A percentile compares a stretch with the other conserved stretches of the same genome.
Conservation (phyloP, 2,888 invertebrate genomes). For the Prostheceraeus crozeri region DNA sequence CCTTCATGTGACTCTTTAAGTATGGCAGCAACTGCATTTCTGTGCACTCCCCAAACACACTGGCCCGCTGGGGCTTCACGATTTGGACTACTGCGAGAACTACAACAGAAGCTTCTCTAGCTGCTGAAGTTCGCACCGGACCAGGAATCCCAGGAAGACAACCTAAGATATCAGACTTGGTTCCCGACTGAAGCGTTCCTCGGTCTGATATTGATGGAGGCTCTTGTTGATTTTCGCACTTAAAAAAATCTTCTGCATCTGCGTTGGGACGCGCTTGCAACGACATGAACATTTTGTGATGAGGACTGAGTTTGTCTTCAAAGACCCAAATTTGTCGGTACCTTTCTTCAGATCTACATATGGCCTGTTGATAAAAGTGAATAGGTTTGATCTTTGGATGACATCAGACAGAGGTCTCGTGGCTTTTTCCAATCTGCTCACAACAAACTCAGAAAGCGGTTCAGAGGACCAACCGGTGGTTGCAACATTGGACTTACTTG, state of each 20-base stretch:
- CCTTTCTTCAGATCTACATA: slow-evolving; percentile 30
- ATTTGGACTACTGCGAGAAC: slow-evolving; percentile 32
- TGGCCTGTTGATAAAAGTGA: slow-evolving; percentile 27
- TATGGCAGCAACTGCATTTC: slow-evolving; percentile 28
- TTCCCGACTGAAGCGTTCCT: slow-evolving; percentile 24
- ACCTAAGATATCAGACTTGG: slow-evolving; percentile 22
- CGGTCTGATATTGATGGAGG: slow-evolving; percentile 17
- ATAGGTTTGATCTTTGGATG: slow-evolving; percentile 17
- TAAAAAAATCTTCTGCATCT: slow-evolving; percentile 24
- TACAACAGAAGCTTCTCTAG: slow-evolving; percentile 19
- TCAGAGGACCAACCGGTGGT: too few species aligned
- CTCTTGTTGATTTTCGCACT: slow-evolving; percentile 15
- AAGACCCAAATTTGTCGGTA: slow-evolving; percentile 27
- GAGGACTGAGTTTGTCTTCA: slow-evolving; percentile 26
- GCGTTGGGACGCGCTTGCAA: slow-evolving; percentile 25
- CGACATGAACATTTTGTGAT: slow-evolving; percentile 33
- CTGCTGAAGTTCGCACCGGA: slow-evolving; percentile 33
- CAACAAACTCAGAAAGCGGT: slow-evolving; percentile 26
- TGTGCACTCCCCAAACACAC: slow-evolving; percentile 30
- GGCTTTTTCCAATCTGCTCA: slow-evolving; percentile 28
- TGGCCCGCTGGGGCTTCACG: slow-evolving; percentile 31
- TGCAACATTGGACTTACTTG: too few species aligned
- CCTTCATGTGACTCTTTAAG: slow-evolving; percentile 22
- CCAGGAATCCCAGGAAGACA: slow-evolving; percentile 22
- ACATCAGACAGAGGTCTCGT: slow-evolving; percentile 28